Conservation (phyloP, 1,140 invertebrate genomes). For the Mya arenaria region DNA sequence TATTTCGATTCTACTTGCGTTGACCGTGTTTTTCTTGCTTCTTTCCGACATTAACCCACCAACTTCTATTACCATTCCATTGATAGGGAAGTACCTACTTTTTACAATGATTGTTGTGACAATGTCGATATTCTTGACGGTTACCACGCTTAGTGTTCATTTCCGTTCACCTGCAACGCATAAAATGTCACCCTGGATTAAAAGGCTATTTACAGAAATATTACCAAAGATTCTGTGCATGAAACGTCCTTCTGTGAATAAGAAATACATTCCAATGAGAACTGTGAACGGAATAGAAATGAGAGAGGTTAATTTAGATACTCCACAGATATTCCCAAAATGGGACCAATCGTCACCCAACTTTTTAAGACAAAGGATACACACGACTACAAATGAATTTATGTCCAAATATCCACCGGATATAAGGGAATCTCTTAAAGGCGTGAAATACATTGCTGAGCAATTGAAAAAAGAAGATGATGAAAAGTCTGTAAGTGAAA, state of each 20-base stretch:
- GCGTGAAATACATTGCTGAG: slow-evolving; percentile 97
- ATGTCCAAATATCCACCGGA: slow-evolving; percentile 84
- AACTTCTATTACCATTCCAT: slow-evolving; percentile 97
- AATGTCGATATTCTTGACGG: slow-evolving; percentile 98
- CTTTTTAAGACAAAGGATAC: too few species aligned
- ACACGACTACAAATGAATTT: too few species aligned
- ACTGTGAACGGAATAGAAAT: background rate
- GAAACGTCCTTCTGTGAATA: slow-evolving; percentile 65
- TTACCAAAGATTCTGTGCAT: slow-evolving; percentile 86
- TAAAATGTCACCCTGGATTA: slow-evolving; percentile 96
- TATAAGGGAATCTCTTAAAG: slow-evolving; percentile 93
- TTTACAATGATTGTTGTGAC: slow-evolving; percentile 99
- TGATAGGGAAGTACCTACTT: slow-evolving; percentile 99
- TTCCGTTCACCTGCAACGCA: slow-evolving; percentile 98
- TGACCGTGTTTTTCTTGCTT: slow-evolving; percentile 99
- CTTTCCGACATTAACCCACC: slow-evolving; percentile 99
- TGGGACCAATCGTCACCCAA: background rate
- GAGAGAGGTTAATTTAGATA: background rate
- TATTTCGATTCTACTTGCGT: slow-evolving; percentile 99
- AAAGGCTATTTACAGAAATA: slow-evolving; percentile 94
- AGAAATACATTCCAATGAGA: background rate
- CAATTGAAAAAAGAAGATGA: slow-evolving; percentile 88
- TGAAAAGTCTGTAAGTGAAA: slow-evolving; percentile 72
- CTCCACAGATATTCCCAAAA: background rate
- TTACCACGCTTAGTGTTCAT: slow-evolving; percentile 98